Evolutionary conservation across 2,888 invertebrate genomes (phyloP).

Genomic region (Cephus nigrinus): DNA sequence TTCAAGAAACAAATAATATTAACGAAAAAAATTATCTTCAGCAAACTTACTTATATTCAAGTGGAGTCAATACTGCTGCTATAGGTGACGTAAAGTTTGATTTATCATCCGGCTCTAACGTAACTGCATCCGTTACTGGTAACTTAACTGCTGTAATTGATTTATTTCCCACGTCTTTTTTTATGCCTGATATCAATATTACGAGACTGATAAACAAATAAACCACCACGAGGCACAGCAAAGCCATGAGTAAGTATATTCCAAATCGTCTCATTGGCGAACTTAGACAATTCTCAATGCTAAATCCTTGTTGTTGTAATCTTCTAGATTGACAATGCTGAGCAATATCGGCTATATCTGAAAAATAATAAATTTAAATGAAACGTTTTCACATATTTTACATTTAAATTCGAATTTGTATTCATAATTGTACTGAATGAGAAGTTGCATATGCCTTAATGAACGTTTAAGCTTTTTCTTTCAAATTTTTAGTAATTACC

Average conservation of each 20-base stretch:
- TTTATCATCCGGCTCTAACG: neutral
- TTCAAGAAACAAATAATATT: neutral
- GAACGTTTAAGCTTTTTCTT: neutral
- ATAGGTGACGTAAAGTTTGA: neutral
- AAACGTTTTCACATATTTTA: neutral
- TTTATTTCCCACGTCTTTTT: neutral
- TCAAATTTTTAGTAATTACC: neutral
- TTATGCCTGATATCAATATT: neutral
- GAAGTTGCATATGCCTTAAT: neutral
- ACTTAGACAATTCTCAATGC: neutral
- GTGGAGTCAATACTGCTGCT: neutral
- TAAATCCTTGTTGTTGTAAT: neutral
- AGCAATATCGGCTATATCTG: neutral
- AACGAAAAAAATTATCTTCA: neutral
- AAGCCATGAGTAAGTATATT: slow-evolving; percentile 25
- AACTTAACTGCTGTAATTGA: neutral
- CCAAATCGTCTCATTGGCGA: neutral
- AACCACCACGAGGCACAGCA: slow-evolving; percentile 25
- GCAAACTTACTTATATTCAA: neutral
- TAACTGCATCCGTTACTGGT: neutral
- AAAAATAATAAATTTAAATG: neutral
- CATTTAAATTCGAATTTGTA: neutral
- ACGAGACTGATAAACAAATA: slow-evolving; percentile 44
- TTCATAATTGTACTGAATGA: neutral
- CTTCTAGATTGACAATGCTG: neutral